Evolutionary conservation across 2,888 invertebrate species (phyloP), one percentile per base, ranked within the genome.

Genomic region (Diarsia brunnea): DNA sequence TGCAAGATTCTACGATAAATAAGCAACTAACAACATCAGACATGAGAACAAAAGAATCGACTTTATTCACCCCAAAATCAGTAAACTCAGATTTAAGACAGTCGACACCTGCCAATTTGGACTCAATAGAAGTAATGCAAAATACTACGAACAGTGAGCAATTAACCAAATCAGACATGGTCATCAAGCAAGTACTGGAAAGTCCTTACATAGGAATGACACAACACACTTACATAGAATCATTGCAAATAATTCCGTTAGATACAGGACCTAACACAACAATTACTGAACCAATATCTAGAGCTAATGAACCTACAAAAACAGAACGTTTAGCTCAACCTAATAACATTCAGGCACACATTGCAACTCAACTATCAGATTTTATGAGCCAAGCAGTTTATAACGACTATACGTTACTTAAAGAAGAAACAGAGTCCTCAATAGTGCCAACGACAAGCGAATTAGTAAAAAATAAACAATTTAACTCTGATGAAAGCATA

Each of bases 121-220:
- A 24, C 16, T 55, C 55, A 7, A 27, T 27, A 16, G 16, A 27
- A 16, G 14, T 27, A 27, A 27, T 55, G 38, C 49, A 31, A 64
- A 64, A 51, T 73, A 58, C 51, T 27, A 55, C 21, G 65, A 47
- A 16, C 38, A 65, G 55, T 19, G 12, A 71, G 4, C 49, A 69
- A 68, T 21, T 43, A 16, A 55, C 31, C 49, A 31, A 45, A 63
- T 45, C 49, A 55, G 21, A 65, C 14, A 55, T 43, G 12, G 19
- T n/a, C 12, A 45, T 24, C 14, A 49, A 51, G 47, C 47, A 53
- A 67, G 60, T 14, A 24, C 1, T 31, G 60, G 27, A 31, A 49
- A 60, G 24, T 10, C 11, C 60, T 24, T 2, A n/a, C 12, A 24
- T 38, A 1, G 49, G 49, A 66, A 69, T 61, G 4, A 72, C 70